Percentiles rank a stretch among this genome's conserved stretches.
phyloP scores from a whole-genome alignment of 2,888 invertebrate species.

The Erpobdella octoculata region DNA sequence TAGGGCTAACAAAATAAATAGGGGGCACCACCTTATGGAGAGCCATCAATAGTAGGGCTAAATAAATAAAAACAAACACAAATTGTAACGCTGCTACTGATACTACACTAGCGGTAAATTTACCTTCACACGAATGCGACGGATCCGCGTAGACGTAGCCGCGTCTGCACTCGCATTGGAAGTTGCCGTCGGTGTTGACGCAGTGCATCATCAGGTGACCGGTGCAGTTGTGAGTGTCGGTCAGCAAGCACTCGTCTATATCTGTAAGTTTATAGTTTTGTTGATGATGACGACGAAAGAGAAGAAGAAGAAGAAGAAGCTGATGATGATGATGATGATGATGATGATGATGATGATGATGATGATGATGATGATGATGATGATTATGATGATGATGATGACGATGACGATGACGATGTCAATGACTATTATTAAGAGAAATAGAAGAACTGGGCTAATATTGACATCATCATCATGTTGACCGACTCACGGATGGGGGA shows the following conservation, averaged over 20 bases:
- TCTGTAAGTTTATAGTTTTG: too few relatives aligned
- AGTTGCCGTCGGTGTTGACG: background rate
- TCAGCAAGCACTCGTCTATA: background rate
- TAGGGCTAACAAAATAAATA: background rate
- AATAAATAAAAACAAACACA: background rate
- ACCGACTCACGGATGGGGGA: too few relatives aligned
- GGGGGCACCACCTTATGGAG: background rate
- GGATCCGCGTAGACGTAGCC: background rate
- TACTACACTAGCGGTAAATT: background rate
- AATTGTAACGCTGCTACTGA: background rate
- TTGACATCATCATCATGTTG: too few relatives aligned
- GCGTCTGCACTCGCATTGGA: background rate
- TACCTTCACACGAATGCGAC: background rate
- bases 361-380: constrained; percentile 1
- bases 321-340: too few relatives aligned
- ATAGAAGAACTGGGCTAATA: too few relatives aligned
- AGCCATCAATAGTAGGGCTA: background rate
- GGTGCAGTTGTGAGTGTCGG: constrained; percentile 8
- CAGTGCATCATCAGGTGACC: background rate
- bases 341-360: constrained; percentile 1
- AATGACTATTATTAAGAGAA: background rate
- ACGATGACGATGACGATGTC: background rate
- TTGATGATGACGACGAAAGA: background rate
- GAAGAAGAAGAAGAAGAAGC: background rate
- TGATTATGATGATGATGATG: too few relatives aligned